Percentiles rank a stretch among this genome's conserved stretches.
Evolutionary conservation across 1,140 invertebrate species (phyloP).

Genomic region (Saccostrea echinata): DNA sequence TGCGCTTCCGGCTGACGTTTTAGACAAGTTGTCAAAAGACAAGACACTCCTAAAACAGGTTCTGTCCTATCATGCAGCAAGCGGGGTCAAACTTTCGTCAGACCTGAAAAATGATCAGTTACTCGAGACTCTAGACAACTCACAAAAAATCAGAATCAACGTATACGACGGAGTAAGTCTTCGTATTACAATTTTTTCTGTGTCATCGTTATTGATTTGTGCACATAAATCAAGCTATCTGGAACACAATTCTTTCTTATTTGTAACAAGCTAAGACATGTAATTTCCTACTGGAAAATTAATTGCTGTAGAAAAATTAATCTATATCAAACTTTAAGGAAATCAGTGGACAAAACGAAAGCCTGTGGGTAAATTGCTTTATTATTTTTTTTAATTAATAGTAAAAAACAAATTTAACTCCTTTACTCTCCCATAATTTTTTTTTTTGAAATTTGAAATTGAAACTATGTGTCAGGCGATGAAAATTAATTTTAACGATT

Average conservation of each 20-base stretch:
- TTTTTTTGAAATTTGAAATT: too few relatives aligned
- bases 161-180: conserved; percentile 48
- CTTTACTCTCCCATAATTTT: too few relatives aligned
- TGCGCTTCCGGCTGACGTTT: conserved; percentile 83
- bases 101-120: conserved; percentile 50
- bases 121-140: conserved; percentile 12
- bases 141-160: conserved; percentile 46
- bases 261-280: neutral
- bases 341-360: neutral
- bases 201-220: neutral
- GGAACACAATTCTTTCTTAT: neutral
- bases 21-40: conserved; percentile 83
- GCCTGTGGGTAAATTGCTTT: neutral
- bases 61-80: conserved; percentile 87
- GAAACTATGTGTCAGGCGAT: too few relatives aligned
- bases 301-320: neutral
- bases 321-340: neutral
- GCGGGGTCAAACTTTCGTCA: conserved; percentile 42
- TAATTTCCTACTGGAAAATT: conserved; percentile 1
- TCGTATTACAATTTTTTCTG: neutral
- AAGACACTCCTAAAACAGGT: conserved; percentile 85
- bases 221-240: neutral
- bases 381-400: neutral
- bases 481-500: too few relatives aligned
- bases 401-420: too few relatives aligned